phyloP scores from a whole-genome alignment of 2,113 vertebrate species.

The Cnemophilus loriae region DNA sequence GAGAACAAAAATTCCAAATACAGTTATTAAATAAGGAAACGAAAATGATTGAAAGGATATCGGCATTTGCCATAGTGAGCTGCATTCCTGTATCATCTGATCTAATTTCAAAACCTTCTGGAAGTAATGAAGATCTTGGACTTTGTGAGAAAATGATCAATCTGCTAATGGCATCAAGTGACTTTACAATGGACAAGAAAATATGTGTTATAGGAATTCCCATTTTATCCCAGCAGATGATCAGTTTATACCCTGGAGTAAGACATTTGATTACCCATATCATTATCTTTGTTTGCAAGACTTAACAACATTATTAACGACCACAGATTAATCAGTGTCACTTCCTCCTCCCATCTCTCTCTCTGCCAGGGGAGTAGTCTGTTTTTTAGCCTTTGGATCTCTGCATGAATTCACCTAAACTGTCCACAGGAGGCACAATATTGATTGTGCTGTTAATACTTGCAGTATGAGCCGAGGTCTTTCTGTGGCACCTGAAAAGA shows the following conservation, averaged over 20 bases:
- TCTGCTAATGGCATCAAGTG: conserved; percentile 15
- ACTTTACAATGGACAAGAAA: conserved; percentile 21
- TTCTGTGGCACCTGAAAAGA: background rate
- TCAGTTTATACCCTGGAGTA: conserved; percentile 1
- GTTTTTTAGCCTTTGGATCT: background rate
- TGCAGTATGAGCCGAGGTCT: background rate
- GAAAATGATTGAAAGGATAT: background rate
- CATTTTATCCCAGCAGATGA: conserved; percentile 22
- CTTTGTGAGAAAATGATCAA: background rate
- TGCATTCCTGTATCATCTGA: background rate
- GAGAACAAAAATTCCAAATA: background rate
- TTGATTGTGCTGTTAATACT: background rate
- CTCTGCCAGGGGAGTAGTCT: background rate
- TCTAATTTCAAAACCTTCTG: conserved; percentile 25
- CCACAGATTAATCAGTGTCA: conserved; percentile 32
- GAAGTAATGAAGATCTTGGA: background rate
- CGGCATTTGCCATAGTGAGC: background rate
- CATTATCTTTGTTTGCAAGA: conserved; percentile 7
- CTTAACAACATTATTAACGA: conserved; percentile 3
- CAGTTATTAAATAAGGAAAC: background rate
- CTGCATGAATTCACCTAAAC: background rate
- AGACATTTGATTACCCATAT: conserved; percentile 8
- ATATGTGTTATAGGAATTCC: conserved; percentile 17
- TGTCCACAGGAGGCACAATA: background rate
- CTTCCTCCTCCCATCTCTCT: background rate